phyloP scores from a whole-genome alignment of 2,888 invertebrate genomes.

The Heterodera filipjevi region DNA sequence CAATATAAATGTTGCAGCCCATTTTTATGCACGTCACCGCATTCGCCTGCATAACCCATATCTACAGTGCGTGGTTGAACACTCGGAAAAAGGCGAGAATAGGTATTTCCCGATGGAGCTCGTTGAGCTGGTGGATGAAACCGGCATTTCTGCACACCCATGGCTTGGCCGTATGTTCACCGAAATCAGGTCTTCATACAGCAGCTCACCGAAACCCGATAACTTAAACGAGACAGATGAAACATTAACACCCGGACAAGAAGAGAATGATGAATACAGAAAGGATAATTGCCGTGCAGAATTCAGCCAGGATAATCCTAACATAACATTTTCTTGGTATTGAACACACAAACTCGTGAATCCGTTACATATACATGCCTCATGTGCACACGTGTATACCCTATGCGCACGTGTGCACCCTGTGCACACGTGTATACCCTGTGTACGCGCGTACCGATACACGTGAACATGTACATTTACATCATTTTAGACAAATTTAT shows the following conservation, averaged over 20 bases:
- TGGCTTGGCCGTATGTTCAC: not conserved
- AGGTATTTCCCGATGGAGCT: constrained; percentile 6
- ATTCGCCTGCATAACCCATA: constrained; percentile 14
- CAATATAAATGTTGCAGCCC: constrained; percentile 4
- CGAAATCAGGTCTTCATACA: not conserved
- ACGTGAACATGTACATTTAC: too few species aligned
- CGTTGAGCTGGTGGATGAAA: not conserved
- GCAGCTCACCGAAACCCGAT: not conserved
- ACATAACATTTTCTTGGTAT: too few species aligned
- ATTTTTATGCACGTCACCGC: constrained; percentile 15
- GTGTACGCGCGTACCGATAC: too few species aligned
- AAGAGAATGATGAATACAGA: too few species aligned
- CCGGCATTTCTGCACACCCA: not conserved
- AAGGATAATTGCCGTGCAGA: too few species aligned
- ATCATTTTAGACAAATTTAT: not conserved
- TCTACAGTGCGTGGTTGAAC: not conserved
- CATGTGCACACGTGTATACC: too few species aligned
- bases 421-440: too few species aligned
- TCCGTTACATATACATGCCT: too few species aligned
- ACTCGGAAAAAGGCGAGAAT: not conserved
- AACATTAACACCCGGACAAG: not conserved
- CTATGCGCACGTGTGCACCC: too few species aligned
- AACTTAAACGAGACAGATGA: not conserved
- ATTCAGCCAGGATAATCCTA: too few species aligned
- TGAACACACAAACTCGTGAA: too few species aligned